Evolutionary conservation across 2,113 vertebrate genomes (phyloP).

Genomic region (Oryctolagus cuniculus): DNA sequence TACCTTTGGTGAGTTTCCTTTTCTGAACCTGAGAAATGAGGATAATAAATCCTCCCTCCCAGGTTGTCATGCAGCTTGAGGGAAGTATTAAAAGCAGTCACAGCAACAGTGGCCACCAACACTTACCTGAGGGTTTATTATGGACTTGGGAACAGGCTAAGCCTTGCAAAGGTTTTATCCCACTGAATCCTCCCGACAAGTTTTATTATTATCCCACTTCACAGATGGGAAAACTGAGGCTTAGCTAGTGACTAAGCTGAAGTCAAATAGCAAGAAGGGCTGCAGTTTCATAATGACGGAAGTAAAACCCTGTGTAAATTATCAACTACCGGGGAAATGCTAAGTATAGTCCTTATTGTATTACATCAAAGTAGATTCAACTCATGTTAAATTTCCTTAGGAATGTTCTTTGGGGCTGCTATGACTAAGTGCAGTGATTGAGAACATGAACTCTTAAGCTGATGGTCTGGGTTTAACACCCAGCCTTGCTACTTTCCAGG

Average conservation of each 20-base stretch:
- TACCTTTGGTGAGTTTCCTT: conserved; percentile 6
- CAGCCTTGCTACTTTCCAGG: not conserved
- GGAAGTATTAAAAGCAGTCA: conserved; percentile 34
- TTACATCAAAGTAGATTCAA: conserved; percentile 25
- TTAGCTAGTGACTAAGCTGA: not conserved
- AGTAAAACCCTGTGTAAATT: not conserved
- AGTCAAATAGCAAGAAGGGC: not conserved
- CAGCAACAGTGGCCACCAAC: not conserved
- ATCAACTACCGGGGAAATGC: not conserved
- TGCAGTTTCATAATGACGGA: conserved; percentile 26
- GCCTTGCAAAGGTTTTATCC: not conserved
- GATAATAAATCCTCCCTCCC: conserved; percentile 29
- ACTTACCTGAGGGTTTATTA: not conserved
- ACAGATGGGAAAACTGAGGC: conserved; percentile 5
- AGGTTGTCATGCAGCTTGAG: not conserved
- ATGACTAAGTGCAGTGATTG: not conserved
- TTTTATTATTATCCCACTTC: not conserved
- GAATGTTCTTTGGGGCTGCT: not conserved
- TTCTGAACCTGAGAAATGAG: conserved; percentile 60
- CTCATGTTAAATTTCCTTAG: conserved; percentile 21
- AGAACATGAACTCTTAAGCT: not conserved
- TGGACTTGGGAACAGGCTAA: not conserved
- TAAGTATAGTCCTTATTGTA: conserved; percentile 5
- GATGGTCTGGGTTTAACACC: not conserved
- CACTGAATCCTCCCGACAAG: not conserved